Evolutionary conservation across 2,888 invertebrate species (phyloP).

Genomic region (Cosmia pyralina): DNA sequence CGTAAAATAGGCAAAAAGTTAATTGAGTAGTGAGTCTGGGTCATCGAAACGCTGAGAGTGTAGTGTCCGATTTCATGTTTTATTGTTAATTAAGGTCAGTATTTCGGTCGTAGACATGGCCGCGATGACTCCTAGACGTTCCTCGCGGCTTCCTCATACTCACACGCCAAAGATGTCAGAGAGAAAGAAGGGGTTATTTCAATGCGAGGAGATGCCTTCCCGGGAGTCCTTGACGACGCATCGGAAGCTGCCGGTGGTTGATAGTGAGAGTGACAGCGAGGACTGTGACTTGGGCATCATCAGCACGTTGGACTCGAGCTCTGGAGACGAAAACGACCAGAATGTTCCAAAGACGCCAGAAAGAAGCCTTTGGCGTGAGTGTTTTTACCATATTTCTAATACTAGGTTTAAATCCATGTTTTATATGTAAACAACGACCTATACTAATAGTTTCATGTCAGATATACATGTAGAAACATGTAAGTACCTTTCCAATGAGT

Average conservation of each 20-base stretch:
- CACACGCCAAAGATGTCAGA: conserved; percentile 91
- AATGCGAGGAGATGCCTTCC: conserved; percentile 73
- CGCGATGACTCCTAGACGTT: conserved; percentile 83
- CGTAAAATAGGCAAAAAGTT: conserved; percentile 36
- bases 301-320: conserved; percentile 88
- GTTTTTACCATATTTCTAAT: conserved; percentile 6
- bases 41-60: conserved; percentile 59
- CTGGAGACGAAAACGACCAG: conserved; percentile 84
- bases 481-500: conserved; percentile 23
- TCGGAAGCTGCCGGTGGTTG: conserved; percentile 82
- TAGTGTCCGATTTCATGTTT: conserved; percentile 65
- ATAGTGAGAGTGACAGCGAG: conserved; percentile 88
- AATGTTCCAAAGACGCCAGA: conserved; percentile 82
- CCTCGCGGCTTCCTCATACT: conserved; percentile 78
- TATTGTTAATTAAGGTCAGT: conserved; percentile 63
- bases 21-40: conserved; percentile 57
- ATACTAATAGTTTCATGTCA: not conserved
- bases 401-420: not conserved
- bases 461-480: not conserved
- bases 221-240: conserved; percentile 84
- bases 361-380: conserved; percentile 83
- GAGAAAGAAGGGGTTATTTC: conserved; percentile 92
- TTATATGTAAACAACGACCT: conserved; percentile 14
- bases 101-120: conserved; percentile 75
- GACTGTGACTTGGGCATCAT: conserved; percentile 91